phyloP scores from a whole-genome alignment of 2,797 vertebrate genomes.

The Amphiprion clarkii region DNA sequence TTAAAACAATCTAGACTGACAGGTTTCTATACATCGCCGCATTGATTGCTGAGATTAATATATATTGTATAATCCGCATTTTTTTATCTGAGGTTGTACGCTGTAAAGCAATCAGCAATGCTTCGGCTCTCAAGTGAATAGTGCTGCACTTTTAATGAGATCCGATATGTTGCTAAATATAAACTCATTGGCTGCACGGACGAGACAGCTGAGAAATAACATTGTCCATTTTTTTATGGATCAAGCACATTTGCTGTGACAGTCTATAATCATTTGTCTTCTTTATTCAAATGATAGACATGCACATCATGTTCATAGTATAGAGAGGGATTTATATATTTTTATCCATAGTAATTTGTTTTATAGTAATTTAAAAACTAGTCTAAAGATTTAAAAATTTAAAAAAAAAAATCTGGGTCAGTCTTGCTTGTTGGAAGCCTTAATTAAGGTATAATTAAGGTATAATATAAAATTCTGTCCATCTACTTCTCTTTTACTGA shows the following conservation, averaged over 20 bases:
- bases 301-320: constrained; percentile 5
- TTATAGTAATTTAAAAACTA: constrained; percentile 24
- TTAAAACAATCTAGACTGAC: constrained; percentile 25
- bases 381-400: not conserved
- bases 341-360: constrained; percentile 4
- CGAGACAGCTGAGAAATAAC: constrained; percentile 8
- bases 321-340: constrained; percentile 27
- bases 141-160: constrained; percentile 56
- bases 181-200: constrained; percentile 37
- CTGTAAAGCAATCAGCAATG: constrained; percentile 37
- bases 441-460: too few species aligned
- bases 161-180: constrained; percentile 52
- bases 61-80: constrained; percentile 54
- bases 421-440: not conserved
- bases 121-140: constrained; percentile 32
- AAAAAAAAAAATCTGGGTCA: constrained; percentile 7
- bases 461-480: too few species aligned
- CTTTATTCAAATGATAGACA: constrained; percentile 14
- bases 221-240: not conserved
- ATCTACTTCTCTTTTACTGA: constrained; percentile 5
- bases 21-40: constrained; percentile 52
- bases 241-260: constrained; percentile 22
- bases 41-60: constrained; percentile 61
- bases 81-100: constrained; percentile 48
- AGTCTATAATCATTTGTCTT: constrained; percentile 30